Evolutionary conservation across 2,113 vertebrate genomes (phyloP).

Genomic region (Arizona elegans): DNA sequence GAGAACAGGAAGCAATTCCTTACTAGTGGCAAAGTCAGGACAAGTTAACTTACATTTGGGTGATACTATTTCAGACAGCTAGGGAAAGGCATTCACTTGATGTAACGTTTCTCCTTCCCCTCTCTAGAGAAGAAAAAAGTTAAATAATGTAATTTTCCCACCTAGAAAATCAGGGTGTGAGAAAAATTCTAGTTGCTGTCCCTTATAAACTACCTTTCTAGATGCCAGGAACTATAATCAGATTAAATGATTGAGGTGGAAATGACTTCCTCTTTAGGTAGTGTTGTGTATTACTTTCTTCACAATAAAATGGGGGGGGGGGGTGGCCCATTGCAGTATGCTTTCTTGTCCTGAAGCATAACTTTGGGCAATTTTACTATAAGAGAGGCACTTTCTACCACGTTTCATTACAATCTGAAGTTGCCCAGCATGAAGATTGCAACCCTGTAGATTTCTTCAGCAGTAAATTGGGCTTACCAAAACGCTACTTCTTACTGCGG

Average conservation of each 20-base stretch:
- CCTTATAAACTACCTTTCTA: neutral
- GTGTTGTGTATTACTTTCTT: neutral
- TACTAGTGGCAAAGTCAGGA: neutral
- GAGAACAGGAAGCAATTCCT: neutral
- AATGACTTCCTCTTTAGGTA: neutral
- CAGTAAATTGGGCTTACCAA: no score
- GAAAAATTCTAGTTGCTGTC: neutral
- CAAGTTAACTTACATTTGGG: neutral
- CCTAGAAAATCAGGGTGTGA: neutral
- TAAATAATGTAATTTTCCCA: neutral
- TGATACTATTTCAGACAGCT: neutral
- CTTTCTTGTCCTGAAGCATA: neutral
- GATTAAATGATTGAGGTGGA: neutral
- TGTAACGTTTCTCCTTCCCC: neutral
- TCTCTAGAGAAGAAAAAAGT: neutral
- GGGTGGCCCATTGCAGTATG: neutral
- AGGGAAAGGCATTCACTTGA: neutral
- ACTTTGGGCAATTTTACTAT: neutral
- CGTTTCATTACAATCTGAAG: neutral
- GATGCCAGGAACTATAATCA: no score
- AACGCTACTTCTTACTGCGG: neutral
- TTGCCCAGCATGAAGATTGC: neutral
- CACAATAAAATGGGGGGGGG: neutral
- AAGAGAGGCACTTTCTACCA: neutral
- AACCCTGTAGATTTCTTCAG: neutral